Conservation (phyloP, 37 sponge, comb jelly and placozoan species). For the Dysidea cf. avara region DNA sequence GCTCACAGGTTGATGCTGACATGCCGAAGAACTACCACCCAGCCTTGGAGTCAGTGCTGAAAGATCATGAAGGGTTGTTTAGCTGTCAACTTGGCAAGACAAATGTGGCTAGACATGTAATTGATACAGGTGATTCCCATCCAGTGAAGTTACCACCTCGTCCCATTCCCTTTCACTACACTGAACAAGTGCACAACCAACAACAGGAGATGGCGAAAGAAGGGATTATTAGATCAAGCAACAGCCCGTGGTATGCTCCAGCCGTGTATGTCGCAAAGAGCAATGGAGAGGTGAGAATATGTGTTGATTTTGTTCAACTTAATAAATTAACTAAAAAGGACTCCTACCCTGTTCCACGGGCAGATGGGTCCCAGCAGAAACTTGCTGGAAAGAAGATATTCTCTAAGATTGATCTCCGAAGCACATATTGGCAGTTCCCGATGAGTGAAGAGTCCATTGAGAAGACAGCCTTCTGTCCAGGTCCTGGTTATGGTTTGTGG, state of each 20-base stretch:
- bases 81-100: neutral
- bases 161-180: slow-evolving; percentile 9
- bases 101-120: neutral
- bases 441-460: neutral
- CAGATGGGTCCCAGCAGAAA: slow-evolving; percentile 10
- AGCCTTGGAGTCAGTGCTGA: neutral
- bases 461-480: slow-evolving; percentile 11
- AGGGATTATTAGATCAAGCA: no score
- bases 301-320: slow-evolving; percentile 4
- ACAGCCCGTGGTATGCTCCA: neutral
- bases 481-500: slow-evolving; percentile 11
- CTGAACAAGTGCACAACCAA: neutral
- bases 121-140: neutral
- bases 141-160: slow-evolving; percentile 8
- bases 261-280: no score
- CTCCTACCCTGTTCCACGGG: slow-evolving; percentile 11
- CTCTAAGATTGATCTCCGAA: slow-evolving; percentile 3
- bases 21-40: slow-evolving; percentile 7
- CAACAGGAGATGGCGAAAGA: no score
- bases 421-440: slow-evolving; percentile 14
- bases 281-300: slow-evolving; percentile 14
- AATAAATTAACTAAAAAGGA: slow-evolving; percentile 4
- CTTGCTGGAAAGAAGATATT: neutral
- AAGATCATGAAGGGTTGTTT: neutral
- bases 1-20: neutral